Evolutionary conservation across 2,888 invertebrate genomes (phyloP).

Genomic region (Clivina fossor): DNA sequence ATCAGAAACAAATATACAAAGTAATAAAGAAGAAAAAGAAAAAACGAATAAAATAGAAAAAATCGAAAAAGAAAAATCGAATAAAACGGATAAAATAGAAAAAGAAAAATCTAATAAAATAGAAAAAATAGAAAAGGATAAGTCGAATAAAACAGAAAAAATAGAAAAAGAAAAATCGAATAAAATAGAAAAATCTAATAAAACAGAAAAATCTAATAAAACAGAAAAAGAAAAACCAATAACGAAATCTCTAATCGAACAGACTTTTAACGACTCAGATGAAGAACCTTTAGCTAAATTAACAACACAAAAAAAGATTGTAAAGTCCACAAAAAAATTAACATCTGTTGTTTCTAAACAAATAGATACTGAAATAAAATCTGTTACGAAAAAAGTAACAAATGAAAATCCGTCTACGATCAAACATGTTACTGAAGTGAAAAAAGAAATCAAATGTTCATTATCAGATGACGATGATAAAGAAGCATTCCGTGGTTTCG

Average conservation of each 20-base stretch:
- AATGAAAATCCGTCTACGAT: conserved; percentile 15
- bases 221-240: conserved; percentile 16
- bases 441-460: conserved; percentile 38
- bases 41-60: conserved; percentile 25
- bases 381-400: conserved; percentile 26
- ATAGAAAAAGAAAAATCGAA: conserved; percentile 33
- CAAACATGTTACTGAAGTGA: conserved; percentile 1
- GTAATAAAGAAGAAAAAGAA: conserved; percentile 41
- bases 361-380: conserved; percentile 21
- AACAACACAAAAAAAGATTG: conserved; percentile 46
- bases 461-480: conserved; percentile 57
- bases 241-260: conserved; percentile 46
- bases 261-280: conserved; percentile 64
- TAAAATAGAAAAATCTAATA: conserved; percentile 37
- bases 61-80: conserved; percentile 48
- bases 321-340: conserved; percentile 27
- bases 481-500: conserved; percentile 51
- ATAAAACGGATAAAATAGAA: conserved; percentile 26
- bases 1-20: conserved; percentile 38
- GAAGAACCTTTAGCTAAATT: conserved; percentile 66
- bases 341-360: too few species aligned
- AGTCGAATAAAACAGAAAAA: conserved; percentile 41
- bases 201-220: conserved; percentile 41
- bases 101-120: conserved; percentile 43
- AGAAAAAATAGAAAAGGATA: conserved; percentile 48